phyloP scores from a whole-genome alignment of 2,797 vertebrate species.

The Rallus crepitans region DNA sequence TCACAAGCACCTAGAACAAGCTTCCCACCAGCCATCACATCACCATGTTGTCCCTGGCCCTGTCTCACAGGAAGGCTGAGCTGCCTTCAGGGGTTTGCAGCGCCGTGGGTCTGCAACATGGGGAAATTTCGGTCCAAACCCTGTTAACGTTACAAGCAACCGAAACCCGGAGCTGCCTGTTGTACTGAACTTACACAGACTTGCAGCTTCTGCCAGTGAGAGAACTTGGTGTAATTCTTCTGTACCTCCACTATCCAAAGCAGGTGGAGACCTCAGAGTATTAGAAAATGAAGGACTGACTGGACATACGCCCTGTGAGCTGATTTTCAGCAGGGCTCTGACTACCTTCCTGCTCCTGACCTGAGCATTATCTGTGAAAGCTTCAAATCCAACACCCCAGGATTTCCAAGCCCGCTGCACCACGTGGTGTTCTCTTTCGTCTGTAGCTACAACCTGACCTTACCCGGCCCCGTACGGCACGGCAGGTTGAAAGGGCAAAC shows the following conservation, averaged over 20 bases:
- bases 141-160: background rate
- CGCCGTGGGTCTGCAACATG: background rate
- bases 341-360: background rate
- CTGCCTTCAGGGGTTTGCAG: background rate
- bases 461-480: background rate
- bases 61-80: background rate
- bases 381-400: background rate
- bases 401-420: background rate
- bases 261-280: background rate
- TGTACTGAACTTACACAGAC: background rate
- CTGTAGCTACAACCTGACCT: background rate
- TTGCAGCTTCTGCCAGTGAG: background rate
- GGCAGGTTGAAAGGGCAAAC: background rate
- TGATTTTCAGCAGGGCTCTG: background rate
- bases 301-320: background rate
- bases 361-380: background rate
- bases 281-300: background rate
- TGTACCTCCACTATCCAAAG: background rate
- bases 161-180: background rate
- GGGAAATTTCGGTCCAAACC: background rate
- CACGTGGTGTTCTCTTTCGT: background rate
- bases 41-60: background rate
- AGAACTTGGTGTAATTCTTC: background rate
- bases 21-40: background rate
- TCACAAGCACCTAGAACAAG: rapidly evolving